Base-by-base conservation (phyloP, 2,888 invertebrate genomes). In the Drosophila dives region DNA sequence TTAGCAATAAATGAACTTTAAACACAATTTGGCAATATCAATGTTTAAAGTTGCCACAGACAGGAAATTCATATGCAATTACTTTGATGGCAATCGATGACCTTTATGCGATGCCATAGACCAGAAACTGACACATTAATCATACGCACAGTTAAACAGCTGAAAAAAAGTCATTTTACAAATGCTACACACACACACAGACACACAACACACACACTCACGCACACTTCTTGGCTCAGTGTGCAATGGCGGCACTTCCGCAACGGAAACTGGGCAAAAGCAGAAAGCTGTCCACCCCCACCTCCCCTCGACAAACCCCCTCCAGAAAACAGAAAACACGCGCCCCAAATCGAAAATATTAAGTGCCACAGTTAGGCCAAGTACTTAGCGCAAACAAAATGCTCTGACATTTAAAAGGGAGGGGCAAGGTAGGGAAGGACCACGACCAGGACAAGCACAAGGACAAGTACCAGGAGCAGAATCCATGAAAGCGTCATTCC, bases 371-470 rank as follows among this genome's bases (percentile, higher is more conserved):
- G 89, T 84, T 86, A 72, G 86, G 72, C 80, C 70, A 73, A 86
- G 90, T 86, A 86, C 86, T 86, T 89, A 86, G 71, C 69, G 60
- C 83, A 62, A 88, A 80, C 88, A 88, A 83, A 80, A 81, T 71
- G 69, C 67, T 40, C 1, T 6, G 20, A 12, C 26, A 23, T 11
- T 20, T 32, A 26, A 11, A 33, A 2, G 23, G 17, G n/a, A 29
- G 51, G 1, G 1, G 40, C 26, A 23, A 20, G 5, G 38, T 51
- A 36, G 6, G 50, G 45, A 36, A 3, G 8, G 55, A 23, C 45
- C 8, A 15, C 54, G 7, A 50, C 62, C 42, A 45, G 29, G 8
- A 51, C 63, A 33, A 45, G 40, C 0, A 29, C 29, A 36, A 3
- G 8, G 55, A 23, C 45, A 6, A 17, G 32, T n/a, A 17, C 29